Conservation (phyloP, 1,140 invertebrate species). For the Caerostris extrusa region DNA sequence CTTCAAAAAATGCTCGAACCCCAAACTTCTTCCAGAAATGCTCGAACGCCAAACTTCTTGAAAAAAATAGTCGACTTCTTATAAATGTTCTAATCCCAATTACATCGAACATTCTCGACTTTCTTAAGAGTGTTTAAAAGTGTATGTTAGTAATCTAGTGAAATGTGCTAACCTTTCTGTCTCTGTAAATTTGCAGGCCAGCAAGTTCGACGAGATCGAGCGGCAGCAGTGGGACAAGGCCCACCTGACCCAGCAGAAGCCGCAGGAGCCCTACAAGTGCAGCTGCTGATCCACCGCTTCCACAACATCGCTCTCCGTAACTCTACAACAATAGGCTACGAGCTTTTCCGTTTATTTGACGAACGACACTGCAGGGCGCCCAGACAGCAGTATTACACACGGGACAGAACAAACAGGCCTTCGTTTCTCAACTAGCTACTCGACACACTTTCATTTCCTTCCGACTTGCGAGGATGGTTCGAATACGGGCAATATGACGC, state of each 20-base stretch:
- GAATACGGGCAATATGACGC: too few species aligned
- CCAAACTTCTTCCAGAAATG: too few species aligned
- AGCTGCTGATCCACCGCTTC: constrained; percentile 66
- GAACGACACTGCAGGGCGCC: neutral
- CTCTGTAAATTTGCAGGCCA: constrained; percentile 78
- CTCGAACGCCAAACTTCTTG: too few species aligned
- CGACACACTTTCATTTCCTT: neutral
- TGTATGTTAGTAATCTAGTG: too few species aligned
- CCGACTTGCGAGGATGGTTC: too few species aligned
- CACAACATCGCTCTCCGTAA: constrained; percentile 36
- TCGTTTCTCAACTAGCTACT: neutral
- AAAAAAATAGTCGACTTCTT: too few species aligned
- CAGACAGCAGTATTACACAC: constrained; percentile 64
- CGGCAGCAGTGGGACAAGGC: constrained; percentile 77
- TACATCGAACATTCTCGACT: too few species aligned
- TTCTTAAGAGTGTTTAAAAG: too few species aligned
- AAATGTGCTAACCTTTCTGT: neutral
- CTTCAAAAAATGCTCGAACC: too few species aligned
- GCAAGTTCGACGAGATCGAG: constrained; percentile 78
- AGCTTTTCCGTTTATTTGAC: constrained; percentile 69
- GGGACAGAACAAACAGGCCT: constrained; percentile 10
- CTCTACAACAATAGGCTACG: constrained; percentile 67
- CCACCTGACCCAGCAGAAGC: constrained; percentile 75
- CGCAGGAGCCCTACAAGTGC: constrained; percentile 66
- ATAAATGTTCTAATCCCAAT: too few species aligned